Evolutionary conservation across 2,113 vertebrate genomes (phyloP), one percentile per base, ranked within the genome.

Genomic region (Prinia subflava): DNA sequence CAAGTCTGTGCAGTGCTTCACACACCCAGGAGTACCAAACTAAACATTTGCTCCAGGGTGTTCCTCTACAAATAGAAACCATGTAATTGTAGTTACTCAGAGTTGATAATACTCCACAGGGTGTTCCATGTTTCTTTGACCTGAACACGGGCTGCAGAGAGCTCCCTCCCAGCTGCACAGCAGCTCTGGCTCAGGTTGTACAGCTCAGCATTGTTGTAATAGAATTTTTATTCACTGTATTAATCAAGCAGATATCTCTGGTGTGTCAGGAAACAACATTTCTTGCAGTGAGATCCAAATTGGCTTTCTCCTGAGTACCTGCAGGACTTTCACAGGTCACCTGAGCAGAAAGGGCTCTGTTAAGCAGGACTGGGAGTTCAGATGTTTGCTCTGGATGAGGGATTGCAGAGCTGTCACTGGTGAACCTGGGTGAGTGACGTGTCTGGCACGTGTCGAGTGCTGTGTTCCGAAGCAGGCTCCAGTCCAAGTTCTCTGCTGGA

Each of bases 401-500:
- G 6, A 7, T 4, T 87, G 69, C 46, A 70, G 83, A 56, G 42
- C 56, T 92, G 64, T 19, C 79, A 31, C 0, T 44, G 86, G 41
- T 78, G 56, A 31, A 27, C 50, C 76, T 41, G 87, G 55, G 22
- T 50, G 37, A 63, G 56, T 25, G 85, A 23, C 3, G 25, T 16
- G 18, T 13, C 23, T 53, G 76, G 80, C 86, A 78, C 8, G 3
- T 84, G 64, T 16, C 22, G 25, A 5, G 50, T 7, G 65, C 73
- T 62, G 59, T 65, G 20, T 6, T 81, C 67, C 13, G 3, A 20
- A 50, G 57, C 65, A 87, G 92, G 74, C 59, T 0, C 21, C 65
- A 27, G 73, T 25, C 83, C 86, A 94, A 78, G 53, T 37, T 75
- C 73, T 89, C 62, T 89, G 39, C 64, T 86, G 92, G 65, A 79